Evolutionary conservation across 2,888 invertebrate species (phyloP).

Genomic region (Pegoplata infirma): DNA sequence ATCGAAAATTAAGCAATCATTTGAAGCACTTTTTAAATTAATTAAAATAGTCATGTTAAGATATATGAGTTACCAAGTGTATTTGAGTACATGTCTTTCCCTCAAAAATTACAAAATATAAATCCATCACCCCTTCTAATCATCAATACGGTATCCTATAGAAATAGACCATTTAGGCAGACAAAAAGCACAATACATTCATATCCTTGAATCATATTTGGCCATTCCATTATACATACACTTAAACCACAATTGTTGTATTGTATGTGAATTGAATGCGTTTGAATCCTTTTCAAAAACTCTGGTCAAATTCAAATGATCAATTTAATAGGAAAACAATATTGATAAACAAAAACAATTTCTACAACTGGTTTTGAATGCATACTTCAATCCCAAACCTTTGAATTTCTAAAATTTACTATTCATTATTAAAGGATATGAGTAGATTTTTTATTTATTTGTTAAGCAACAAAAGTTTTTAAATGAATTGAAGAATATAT

Average conservation of each 20-base stretch:
- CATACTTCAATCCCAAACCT: neutral
- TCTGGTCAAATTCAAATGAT: slow-evolving; percentile 73
- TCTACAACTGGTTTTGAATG: too few species aligned
- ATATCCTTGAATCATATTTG: neutral
- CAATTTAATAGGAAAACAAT: slow-evolving; percentile 78
- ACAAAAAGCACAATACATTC: slow-evolving; percentile 18
- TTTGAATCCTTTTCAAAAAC: slow-evolving; percentile 63
- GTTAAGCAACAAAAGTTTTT: slow-evolving; percentile 27
- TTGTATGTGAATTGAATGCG: neutral
- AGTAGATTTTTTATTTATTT: neutral
- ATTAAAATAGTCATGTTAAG: neutral
- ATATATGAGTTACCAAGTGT: neutral
- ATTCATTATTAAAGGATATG: slow-evolving; percentile 32
- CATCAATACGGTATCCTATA: slow-evolving; percentile 33
- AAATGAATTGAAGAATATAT: slow-evolving; percentile 41
- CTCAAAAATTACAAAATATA: slow-evolving; percentile 9
- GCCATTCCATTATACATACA: neutral
- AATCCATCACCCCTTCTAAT: slow-evolving; percentile 4
- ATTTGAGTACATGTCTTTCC: neutral
- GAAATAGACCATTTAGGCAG: slow-evolving; percentile 46
- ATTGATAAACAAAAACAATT: slow-evolving; percentile 65
- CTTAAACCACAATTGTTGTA: slow-evolving; percentile 16
- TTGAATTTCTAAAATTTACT: slow-evolving; percentile 27
- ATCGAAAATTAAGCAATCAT: neutral
- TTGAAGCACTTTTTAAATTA: neutral